Percentiles rank a stretch among this genome's conserved stretches.
Conservation (phyloP, 2,888 invertebrate species). For the Hypsopygia costalis region DNA sequence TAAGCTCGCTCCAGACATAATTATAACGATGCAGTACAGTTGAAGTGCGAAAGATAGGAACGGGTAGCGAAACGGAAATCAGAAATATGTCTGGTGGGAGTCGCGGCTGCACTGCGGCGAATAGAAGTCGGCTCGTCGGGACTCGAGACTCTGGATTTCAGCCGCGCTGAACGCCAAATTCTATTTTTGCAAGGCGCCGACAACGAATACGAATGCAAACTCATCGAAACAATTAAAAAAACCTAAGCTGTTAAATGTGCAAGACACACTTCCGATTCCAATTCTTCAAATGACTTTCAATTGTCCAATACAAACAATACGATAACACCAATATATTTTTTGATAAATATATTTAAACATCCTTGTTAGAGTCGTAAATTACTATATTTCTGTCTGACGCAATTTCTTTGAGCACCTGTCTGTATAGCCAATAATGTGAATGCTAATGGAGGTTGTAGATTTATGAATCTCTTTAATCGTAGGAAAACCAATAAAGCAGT, state of each 20-base stretch:
- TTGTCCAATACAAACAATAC: too few species aligned
- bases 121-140: constrained; percentile 28
- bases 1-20: neutral
- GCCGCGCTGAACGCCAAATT: constrained; percentile 70
- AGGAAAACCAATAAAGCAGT: constrained; percentile 42
- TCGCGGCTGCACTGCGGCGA: constrained; percentile 61
- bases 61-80: constrained; percentile 27
- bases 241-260: constrained; percentile 38
- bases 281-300: neutral
- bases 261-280: constrained; percentile 10
- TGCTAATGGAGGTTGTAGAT: constrained; percentile 55
- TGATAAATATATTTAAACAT: neutral
- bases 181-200: constrained; percentile 79
- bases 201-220: constrained; percentile 64
- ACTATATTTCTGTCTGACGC: constrained; percentile 17
- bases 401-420: constrained; percentile 19
- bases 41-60: constrained; percentile 12
- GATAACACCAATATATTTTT: neutral
- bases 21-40: constrained; percentile 7
- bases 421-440: constrained; percentile 31
- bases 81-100: constrained; percentile 57
- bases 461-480: constrained; percentile 46
- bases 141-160: constrained; percentile 62
- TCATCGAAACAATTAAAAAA: constrained; percentile 60
- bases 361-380: constrained; percentile 8